Conservation (phyloP, 1,140 invertebrate genomes). For the Cotesia glomerata region DNA sequence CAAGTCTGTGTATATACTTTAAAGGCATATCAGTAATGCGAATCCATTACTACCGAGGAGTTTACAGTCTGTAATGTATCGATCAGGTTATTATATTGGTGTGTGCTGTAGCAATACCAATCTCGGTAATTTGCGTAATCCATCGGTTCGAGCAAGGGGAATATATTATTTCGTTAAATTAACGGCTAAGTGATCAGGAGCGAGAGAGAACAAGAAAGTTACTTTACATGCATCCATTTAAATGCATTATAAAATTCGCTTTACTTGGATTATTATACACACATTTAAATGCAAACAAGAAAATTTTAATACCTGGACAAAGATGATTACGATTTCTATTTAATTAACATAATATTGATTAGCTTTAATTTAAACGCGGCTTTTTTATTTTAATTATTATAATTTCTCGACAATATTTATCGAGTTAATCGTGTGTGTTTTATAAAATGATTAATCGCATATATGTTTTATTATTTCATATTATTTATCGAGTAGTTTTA, state of each 20-base stretch:
- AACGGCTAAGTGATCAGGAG: not conserved
- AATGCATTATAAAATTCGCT: too few species aligned
- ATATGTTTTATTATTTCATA: too few species aligned
- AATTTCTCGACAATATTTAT: too few species aligned
- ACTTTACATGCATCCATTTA: too few species aligned
- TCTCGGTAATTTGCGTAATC: constrained; percentile 15
- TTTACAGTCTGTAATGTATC: constrained; percentile 14
- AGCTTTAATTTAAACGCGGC: not conserved
- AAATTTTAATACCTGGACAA: not conserved
- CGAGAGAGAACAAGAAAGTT: too few species aligned
- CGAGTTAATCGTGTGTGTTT: too few species aligned
- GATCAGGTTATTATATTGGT: constrained; percentile 2
- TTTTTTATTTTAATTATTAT: too few species aligned
- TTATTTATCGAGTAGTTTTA: too few species aligned
- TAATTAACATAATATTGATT: constrained; percentile 3
- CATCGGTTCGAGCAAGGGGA: not conserved
- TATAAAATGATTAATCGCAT: too few species aligned
- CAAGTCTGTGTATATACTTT: too few species aligned
- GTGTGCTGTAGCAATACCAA: not conserved
- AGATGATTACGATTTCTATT: not conserved
- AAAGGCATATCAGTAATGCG: not conserved
- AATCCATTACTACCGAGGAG: constrained; percentile 24
- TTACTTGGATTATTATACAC: too few species aligned
- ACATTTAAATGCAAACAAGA: not conserved
- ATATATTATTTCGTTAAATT: not conserved